Base-by-base conservation (phyloP, 1,140 invertebrate species). In the Lepeophtheirus salmonis region DNA sequence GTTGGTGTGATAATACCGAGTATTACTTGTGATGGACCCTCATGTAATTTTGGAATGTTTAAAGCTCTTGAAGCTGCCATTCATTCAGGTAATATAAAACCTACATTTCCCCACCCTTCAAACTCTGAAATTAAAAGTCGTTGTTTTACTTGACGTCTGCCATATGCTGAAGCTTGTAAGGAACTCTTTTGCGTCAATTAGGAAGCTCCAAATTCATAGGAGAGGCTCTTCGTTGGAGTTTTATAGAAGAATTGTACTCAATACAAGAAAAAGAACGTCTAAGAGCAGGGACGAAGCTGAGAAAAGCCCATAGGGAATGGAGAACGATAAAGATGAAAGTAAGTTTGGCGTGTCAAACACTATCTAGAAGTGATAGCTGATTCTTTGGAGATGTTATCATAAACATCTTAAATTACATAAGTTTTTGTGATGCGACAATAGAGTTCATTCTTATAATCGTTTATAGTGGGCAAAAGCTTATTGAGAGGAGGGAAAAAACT, bases 291-390 rank as follows among this genome's bases (percentile, higher is more conserved):
- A 60, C 57, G 30, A 60, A 60, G n/a, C 56, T 22, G 16, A 41
- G n/a, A 18, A 2, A 60, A 50, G 57, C 17, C 6, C 26, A 60
- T 14, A 53, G 23, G 48, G 48, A 60, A 22, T 60, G 57, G 57
- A 53, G 23, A 6, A 60, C 10, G 14, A 21, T 60, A 14, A 60
- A 53, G 24, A 60, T 60, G 57, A 60, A 60, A 25, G 57, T 60
- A 10, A 60, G 30, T 3, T 60, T 51, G 25, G 57, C 23, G 12
- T 14, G 21, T 1, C 57, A 50, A 60, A 53, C 57, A 20, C 14
- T 60, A 3, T 55, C 48, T 20, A 60, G 18, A 3, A 60, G 57
- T 60, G 26, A n/a, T 53, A 2, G 57, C 57, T 1, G 57, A 60
- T 53, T 20, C 57, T 12, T 18, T 54, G 17, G 57, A 60, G n/a